Conservation (phyloP, 2,113 vertebrate genomes). For the Panthera leo region DNA sequence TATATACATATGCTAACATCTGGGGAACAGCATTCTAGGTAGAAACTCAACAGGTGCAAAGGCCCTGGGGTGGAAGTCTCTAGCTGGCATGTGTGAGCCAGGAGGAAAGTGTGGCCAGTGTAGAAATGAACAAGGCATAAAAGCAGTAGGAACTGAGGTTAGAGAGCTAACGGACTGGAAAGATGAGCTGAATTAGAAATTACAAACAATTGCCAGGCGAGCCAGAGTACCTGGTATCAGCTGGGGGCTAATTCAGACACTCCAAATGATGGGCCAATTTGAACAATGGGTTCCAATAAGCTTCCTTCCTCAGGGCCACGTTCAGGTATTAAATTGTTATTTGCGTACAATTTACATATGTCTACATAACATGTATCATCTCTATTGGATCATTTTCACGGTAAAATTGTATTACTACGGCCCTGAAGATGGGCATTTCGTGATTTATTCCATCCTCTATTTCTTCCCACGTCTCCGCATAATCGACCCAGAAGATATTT, state of each 20-base stretch:
- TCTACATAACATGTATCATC: not conserved
- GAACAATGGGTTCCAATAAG: slow-evolving; percentile 2
- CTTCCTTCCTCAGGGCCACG: not conserved
- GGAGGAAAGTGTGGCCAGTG: not conserved
- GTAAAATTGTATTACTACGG: not conserved
- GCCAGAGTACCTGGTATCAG: not conserved
- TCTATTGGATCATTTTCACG: not conserved
- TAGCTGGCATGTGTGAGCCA: not conserved
- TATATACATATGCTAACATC: not conserved
- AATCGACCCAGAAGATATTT: slow-evolving; percentile 15
- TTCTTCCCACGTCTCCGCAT: not conserved
- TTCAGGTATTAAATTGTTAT: not conserved
- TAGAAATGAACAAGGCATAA: not conserved
- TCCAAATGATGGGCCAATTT: not conserved
- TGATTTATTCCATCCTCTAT: not conserved
- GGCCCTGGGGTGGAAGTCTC: not conserved
- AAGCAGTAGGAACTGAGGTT: not conserved
- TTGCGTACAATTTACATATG: slow-evolving; percentile 30
- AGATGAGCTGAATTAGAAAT: not conserved
- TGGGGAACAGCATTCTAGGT: not conserved
- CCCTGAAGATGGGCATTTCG: not conserved
- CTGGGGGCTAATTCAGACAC: not conserved
- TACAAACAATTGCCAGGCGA: not conserved
- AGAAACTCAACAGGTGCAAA: not conserved
- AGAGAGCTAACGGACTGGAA: not conserved